Base-by-base conservation (phyloP, 2,797 vertebrate species). In the Eulemur mongoz region DNA sequence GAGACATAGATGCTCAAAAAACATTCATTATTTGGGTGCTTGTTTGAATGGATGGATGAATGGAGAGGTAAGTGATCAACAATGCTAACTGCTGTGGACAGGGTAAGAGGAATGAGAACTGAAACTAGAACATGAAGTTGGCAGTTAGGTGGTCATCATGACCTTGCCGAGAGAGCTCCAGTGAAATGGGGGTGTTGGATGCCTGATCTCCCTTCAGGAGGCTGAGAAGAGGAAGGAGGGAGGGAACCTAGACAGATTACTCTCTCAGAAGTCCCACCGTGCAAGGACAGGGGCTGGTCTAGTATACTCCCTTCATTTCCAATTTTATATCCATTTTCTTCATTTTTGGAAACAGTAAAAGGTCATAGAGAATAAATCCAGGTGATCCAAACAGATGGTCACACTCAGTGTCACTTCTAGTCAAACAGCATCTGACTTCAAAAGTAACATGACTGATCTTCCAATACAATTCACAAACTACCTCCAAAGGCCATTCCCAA, bases 341-440 rank as follows among this genome's bases (percentile, higher is more conserved):
- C 81, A 72, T 75, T 72, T 96, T 59, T 90, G 13, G 89, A 57
- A 92, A 83, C 3, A 91, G 48, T 59, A 18, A 40, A 95, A 89
- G 61, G 76, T 93, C 82, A 72, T 6, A 54, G 25, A 59, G 63
- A 89, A 84, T 93, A 50, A 92, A 84, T 67, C 94, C 75, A 89
- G 43, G 57, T 79, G 82, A 82, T 35, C 27, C 38, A 72, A 84
- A 38, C 25, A 91, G 75, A 91, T 10, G 27, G 63, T 52, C 83
- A 87, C 92, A 25, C n/a, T 95, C 63, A 82, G 8, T 63, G 52
- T 40, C 48, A 91, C 81, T 84, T 89, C 70, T 76, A 61, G 35
- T 63, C 22, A 59, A 96, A 75, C n/a, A 94, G 78, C 25, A 82
- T 52, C 59, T 73, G 52, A 95, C 65, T 85, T 90, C n/a, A 72